Evolutionary conservation across 1,140 invertebrate genomes (phyloP), one percentile per base, ranked within the genome.

Genomic region (Polypedilum vanderplanki): DNA sequence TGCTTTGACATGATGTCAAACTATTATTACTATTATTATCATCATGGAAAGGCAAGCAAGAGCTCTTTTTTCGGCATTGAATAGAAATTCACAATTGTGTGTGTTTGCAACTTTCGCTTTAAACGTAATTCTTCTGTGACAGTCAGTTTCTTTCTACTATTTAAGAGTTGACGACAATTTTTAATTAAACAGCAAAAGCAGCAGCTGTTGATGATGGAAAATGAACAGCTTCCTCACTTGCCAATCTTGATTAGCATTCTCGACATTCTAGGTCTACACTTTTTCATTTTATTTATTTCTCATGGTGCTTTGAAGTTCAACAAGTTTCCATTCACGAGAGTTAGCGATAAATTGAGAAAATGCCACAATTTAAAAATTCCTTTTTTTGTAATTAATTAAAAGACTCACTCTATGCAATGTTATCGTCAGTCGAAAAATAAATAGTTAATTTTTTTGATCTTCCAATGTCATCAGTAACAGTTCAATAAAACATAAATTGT

Each of bases 201-300:
- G n/a, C 8, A n/a, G 4, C n/a, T n/a, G n/a, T n/a, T 57, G 46
- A 4, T 57, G 46, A 57, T 57, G 12, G 46, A 57, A 57, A 57
- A 12, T 12, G n/a, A n/a, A 57, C 46, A 57, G 46, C 46, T 57
- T 57, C 46, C 46, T 57, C 46, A 57, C 46, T 57, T 57, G 46
- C 46, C 46, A 57, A 57, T 57, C 46, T 57, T 57, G 46, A 57
- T 57, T 57, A 57, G n/a, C 46, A 57, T 57, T 57, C 46, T 57
- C 3, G 46, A 57, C 46, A 57, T 57, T 57, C 46, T 57, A 57
- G 8, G 46, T n/a, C n/a, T 57, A 57, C 46, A n/a, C n/a, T 12
- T 15, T n/a, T 46, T 1, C 41, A 46, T 46, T 46, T 46, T 46
- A 1, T 46, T 57, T 12, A 57, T 57, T 12, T 57, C 46, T 57